A percentile compares a stretch with the other conserved stretches of the same genome.
These are phyloP conservation scores for Channa striata DNA, from an alignment of 2,797 vertebrate species.

Conservation along the genomic window DNA sequence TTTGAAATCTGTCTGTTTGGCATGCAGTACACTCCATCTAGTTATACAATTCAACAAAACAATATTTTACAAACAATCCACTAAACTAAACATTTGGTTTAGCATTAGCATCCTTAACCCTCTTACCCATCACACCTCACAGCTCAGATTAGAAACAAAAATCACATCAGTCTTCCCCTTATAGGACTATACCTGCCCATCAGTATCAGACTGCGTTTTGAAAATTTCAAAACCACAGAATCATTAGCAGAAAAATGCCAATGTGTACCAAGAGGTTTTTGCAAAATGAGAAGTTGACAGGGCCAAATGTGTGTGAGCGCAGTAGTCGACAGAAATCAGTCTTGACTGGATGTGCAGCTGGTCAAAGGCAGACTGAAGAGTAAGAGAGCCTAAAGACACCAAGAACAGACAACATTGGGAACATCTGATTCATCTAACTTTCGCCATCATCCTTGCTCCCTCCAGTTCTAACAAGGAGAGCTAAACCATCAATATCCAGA, in stretches of 20 bases:
- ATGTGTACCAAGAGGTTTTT: slow-evolving; percentile 15
- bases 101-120: slow-evolving; percentile 44
- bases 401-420: slow-evolving; percentile 43
- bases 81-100: slow-evolving; percentile 59
- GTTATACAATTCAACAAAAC: slow-evolving; percentile 42
- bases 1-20: slow-evolving; percentile 20
- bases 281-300: slow-evolving; percentile 1
- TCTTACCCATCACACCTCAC: slow-evolving; percentile 71
- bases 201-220: slow-evolving; percentile 1
- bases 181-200: slow-evolving; percentile 5
- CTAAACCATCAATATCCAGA: slow-evolving; percentile 14
- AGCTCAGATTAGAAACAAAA: slow-evolving; percentile 51
- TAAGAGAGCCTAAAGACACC: slow-evolving; percentile 57
- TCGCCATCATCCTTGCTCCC: slow-evolving; percentile 56
- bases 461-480: slow-evolving; percentile 14
- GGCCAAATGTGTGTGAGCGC: slow-evolving; percentile 24
- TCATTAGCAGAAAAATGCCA: slow-evolving; percentile 6
- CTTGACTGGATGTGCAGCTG: slow-evolving; percentile 64
- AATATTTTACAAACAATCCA: slow-evolving; percentile 48
- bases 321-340: slow-evolving; percentile 14
- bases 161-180: slow-evolving; percentile 25
- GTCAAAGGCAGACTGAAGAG: slow-evolving; percentile 69
- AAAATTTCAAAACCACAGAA: slow-evolving; percentile 1
- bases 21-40: slow-evolving; percentile 38
- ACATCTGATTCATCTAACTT: slow-evolving; percentile 60